Conservation (phyloP, 2,113 vertebrate genomes). For the Bubo scandiacus region DNA sequence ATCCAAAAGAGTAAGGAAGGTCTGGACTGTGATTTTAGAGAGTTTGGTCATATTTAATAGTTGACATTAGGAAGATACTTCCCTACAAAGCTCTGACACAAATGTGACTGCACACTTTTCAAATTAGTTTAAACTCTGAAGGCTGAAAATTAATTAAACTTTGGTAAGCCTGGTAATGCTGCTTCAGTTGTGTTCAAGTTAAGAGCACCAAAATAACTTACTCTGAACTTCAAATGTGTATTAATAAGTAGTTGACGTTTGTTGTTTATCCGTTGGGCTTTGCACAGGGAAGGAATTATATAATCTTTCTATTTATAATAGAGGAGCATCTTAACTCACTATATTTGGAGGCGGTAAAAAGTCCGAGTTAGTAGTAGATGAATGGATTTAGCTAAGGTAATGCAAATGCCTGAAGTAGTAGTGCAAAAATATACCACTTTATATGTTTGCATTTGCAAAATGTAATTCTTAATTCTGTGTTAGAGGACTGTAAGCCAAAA, state of each 20-base stretch:
- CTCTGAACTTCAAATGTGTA: background rate
- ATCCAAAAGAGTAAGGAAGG: background rate
- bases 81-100: background rate
- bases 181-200: background rate
- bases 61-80: background rate
- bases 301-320: background rate
- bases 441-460: background rate
- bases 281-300: background rate
- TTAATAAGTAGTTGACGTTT: background rate
- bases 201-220: background rate
- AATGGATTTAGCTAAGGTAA: background rate
- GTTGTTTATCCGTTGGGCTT: background rate
- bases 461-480: background rate
- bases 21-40: background rate
- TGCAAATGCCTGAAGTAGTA: background rate
- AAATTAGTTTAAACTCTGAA: slow-evolving; percentile 12
- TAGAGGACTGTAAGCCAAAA: background rate
- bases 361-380: background rate
- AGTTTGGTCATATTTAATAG: background rate
- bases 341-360: background rate
- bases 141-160: slow-evolving; percentile 41
- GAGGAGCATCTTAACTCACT: background rate
- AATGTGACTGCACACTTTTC: slow-evolving; percentile 2
- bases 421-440: background rate
- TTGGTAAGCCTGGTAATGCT: background rate